Base-by-base conservation (phyloP, 2,113 vertebrate species). In the Neomonachus schauinslandi region DNA sequence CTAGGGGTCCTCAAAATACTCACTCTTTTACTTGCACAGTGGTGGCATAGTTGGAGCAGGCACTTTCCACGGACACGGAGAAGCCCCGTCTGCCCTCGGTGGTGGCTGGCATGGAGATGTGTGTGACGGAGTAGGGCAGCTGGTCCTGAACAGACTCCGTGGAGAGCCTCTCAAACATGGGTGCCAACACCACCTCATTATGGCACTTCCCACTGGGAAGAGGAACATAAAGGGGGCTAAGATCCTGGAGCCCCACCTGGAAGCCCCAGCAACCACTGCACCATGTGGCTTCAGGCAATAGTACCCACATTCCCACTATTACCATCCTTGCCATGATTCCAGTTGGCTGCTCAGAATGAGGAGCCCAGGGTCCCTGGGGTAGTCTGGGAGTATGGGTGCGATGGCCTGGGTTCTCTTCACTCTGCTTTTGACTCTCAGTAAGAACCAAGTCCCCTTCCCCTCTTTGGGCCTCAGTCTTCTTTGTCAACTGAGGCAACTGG, bases 21-120 rank as follows among this genome's bases (percentile, higher is more conserved):
- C 97, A 99, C 99, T 99, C 99, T 99, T 99, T 99, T 96, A 99
- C 99, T 97, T 99, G 99, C 88, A 99, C 99, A 0, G 99, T 99
- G n/a, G 99, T 99, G 19, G 98, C 99, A 11, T 99, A 99, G 92
- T 98, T 99, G 97, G 98, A 99, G 94, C 99, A 99, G 96, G 99
- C 99, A 67, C 99, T 98, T 84, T 99, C 98, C 59, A 99, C 99
- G 0, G 99, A 99, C 92, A 99, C 99, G 0, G 99, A 99, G 98
- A 99, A 99, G 11, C 99, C 99, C 74, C 99, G 99, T 97, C 99
- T 99, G 97, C 99, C 99, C 46, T 99, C 99, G 0, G 99, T 99
- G 42, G 99, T 99, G 33, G 99, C 99, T 0, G 99, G 99, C 99
- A 99, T 99, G 28, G 99, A 99, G 98, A 99, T 98, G 94, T 99